Base-by-base conservation (phyloP, 2,888 invertebrate species). In the Callosobruchus maculatus region DNA sequence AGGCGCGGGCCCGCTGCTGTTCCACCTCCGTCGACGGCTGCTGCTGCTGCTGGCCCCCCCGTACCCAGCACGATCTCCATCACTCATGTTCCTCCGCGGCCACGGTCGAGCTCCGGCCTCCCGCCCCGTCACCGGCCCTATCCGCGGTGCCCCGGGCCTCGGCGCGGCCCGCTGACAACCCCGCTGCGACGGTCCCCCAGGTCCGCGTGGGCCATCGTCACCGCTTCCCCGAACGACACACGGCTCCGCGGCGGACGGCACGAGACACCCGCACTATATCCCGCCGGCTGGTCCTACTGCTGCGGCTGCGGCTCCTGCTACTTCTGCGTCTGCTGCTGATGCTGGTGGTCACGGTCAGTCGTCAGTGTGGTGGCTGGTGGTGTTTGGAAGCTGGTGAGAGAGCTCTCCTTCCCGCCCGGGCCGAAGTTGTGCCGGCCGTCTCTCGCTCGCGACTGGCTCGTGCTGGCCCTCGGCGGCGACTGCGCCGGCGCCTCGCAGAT, bases 401-500 rank as follows among this genome's bases (percentile, higher is more conserved):
- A 49, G 49, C 13, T 49, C 9, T 86, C 85, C 88, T 87, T 88
- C 88, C 88, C 87, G 88, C 87, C 86, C 85, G 84, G 85, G 86
- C 86, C 86, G 85, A 86, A 86, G 86, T 86, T 86, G 84, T 85
- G 85, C 86, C 87, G 86, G 85, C 86, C 85, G 86, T 85, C 85
- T 86, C 85, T 86, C 85, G 85, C 86, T 85, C 86, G 85, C 85
- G 86, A 85, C 85, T 85, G 85, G 81, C 85, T 49, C 49, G 84
- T 84, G 82, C 83, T 81, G 84, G 83, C 83, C 81, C 81, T 81
- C 80, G 78, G 80, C 80, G 77, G 74, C 22, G 70, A 74, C 73
- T 74, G 86, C 88, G 86, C 87, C 85, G 83, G 82, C 83, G 78
- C 84, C 49, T 18, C 7, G 18, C 49, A 3, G 80, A 80, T 81